A percentile compares a stretch with the other conserved stretches of the same genome.
phyloP scores from a whole-genome alignment of 1,140 invertebrate species.

The Neotoxoptera formosana region DNA sequence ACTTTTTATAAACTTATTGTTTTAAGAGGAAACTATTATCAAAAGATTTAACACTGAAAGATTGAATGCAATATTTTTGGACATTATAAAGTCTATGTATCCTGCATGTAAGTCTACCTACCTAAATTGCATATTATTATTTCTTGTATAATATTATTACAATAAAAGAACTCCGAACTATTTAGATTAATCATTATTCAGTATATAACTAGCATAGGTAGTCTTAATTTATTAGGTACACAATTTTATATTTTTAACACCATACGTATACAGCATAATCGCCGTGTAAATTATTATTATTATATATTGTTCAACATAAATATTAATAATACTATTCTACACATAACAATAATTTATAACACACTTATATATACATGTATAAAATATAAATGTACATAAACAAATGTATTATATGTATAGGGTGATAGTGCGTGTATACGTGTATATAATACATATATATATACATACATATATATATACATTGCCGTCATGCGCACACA shows the following conservation, averaged over 20 bases:
- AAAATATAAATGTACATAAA: background rate
- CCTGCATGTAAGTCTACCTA: background rate
- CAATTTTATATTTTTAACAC: background rate
- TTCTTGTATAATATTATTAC: background rate
- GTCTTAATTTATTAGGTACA: background rate
- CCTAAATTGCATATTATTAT: background rate
- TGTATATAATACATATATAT: too few species aligned
- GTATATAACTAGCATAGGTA: too few species aligned
- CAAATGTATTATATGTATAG: background rate
- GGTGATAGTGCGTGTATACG: too few species aligned
- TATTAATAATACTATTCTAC: background rate
- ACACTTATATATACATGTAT: background rate
- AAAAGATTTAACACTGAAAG: background rate
- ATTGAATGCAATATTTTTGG: background rate
- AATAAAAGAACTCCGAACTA: background rate
- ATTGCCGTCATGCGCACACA: conserved; percentile 21
- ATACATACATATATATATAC: background rate
- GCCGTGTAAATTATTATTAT: conserved; percentile 19
- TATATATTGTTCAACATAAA: conserved; percentile 1
- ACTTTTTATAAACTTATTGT: background rate
- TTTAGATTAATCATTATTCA: background rate
- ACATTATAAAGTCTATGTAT: background rate
- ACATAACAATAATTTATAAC: background rate
- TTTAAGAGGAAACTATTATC: background rate
- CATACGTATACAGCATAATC: background rate